Conservation (phyloP, 2,888 invertebrate genomes). For the Ischnura elegans region DNA sequence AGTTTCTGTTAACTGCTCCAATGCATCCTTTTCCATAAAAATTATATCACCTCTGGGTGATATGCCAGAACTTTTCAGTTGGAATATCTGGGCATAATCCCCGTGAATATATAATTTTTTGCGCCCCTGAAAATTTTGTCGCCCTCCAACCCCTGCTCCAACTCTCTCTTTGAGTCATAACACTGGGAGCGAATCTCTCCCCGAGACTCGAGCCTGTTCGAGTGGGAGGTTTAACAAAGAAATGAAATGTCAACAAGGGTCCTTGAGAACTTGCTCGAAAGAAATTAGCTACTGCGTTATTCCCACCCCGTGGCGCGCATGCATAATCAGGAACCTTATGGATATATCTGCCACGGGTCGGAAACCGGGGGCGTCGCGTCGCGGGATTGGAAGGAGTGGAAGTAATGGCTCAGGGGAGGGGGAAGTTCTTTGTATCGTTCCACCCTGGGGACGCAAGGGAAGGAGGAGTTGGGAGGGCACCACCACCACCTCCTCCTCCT, state of each 20-base stretch:
- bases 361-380: background rate
- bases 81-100: conserved; percentile 2
- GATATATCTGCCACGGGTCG: conserved; percentile 55
- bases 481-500: background rate
- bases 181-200: conserved; percentile 46
- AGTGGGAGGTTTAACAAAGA: conserved; percentile 66
- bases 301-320: conserved; percentile 57
- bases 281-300: conserved; percentile 64
- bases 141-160: background rate
- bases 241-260: conserved; percentile 66
- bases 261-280: conserved; percentile 61
- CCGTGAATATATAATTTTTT: background rate
- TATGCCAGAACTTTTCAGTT: background rate
- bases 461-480: background rate
- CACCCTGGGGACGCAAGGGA: background rate
- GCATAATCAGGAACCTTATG: conserved; percentile 57
- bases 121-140: background rate
- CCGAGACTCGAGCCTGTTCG: conserved; percentile 32
- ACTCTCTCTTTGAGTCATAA: background rate
- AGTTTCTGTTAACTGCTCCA: background rate
- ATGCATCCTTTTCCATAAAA: background rate
- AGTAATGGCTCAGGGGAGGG: background rate
- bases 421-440: conserved; percentile 31
- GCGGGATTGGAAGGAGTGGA: background rate
- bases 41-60: background rate